phyloP scores from a whole-genome alignment of 2,888 invertebrate species.

The Standfussiana lucernea region DNA sequence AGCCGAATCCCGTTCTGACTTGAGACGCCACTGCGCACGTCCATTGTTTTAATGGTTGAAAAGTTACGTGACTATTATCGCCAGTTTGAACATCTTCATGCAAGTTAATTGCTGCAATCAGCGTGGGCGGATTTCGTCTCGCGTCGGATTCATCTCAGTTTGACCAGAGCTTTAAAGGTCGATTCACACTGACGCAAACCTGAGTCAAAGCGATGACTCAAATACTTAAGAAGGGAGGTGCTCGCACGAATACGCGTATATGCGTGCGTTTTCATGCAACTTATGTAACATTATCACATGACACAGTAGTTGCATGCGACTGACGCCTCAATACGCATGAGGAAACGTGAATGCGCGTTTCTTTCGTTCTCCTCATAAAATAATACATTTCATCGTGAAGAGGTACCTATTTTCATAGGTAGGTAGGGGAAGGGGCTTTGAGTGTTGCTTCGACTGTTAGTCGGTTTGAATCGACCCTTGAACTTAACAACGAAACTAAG shows the following conservation, averaged over 20 bases:
- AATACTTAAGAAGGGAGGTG: not conserved
- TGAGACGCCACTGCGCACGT: not conserved
- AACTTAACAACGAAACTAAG: conserved; percentile 37
- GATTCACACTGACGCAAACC: conserved; percentile 25
- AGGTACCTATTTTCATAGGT: not conserved
- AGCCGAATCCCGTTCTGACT: not conserved
- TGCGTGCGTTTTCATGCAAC: not conserved
- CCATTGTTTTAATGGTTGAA: not conserved
- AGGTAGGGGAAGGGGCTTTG: not conserved
- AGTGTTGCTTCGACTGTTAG: not conserved
- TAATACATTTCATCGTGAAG: not conserved
- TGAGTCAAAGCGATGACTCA: not conserved
- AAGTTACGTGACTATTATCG: not conserved
- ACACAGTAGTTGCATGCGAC: not conserved
- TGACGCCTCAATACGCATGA: no score
- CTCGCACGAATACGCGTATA: not conserved
- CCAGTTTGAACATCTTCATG: not conserved
- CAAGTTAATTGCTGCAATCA: conserved; percentile 2
- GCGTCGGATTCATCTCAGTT: not conserved
- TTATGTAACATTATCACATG: not conserved
- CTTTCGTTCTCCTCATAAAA: not conserved
- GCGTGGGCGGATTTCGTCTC: not conserved
- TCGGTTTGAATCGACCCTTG: conserved; percentile 25
- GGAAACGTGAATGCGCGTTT: not conserved
- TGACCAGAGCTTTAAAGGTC: conserved; percentile 12